Base-by-base conservation (phyloP, 2,797 vertebrate genomes). In the Periparus ater region DNA sequence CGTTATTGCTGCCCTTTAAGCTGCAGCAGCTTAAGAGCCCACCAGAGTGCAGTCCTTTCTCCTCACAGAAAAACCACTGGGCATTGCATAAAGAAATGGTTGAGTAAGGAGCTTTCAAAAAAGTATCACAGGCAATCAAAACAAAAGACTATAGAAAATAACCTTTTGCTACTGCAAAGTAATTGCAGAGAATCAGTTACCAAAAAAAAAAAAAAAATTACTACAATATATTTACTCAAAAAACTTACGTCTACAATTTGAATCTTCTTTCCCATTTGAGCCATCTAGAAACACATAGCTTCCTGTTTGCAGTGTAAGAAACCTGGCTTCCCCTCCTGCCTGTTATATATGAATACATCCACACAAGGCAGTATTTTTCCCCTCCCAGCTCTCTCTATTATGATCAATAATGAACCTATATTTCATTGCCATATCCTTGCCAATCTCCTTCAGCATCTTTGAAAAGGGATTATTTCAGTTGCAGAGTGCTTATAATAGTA, bases 401-500 rank as follows among this genome's bases (percentile, higher is more conserved):
- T 48, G 72, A 65, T 62, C 58, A 96, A 94, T 70, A 92, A 96
- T 75, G 48, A 70, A 85, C 38, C 81, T 95, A 27, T 61, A 95
- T 61, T 93, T 84, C 81, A 70, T 70, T 86, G 73, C 20, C 38
- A 48, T 88, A 74, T 67, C 53, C 66, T 97, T 95, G 80, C 79
- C 88, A 85, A 90, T 78, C 77, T 89, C 67, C 72, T 92, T 96
- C 71, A 70, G 77, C 62, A 77, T 89, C 95, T 96, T 90, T 76
- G 32, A 61, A 96, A 97, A 85, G 55, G 47, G 61, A 84, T 79
- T 70, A 50, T 87, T 93, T 71, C 82, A 95, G 87, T 34, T 67
- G 65, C 74, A 88, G 82, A 42, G 61, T 77, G 40, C 67, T 88
- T 73, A 70, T 51, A 89, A 88, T 58, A 68, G 54, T 85, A 85